Conservation (phyloP, 2,113 vertebrate species). For the Galeopterus variegatus region DNA sequence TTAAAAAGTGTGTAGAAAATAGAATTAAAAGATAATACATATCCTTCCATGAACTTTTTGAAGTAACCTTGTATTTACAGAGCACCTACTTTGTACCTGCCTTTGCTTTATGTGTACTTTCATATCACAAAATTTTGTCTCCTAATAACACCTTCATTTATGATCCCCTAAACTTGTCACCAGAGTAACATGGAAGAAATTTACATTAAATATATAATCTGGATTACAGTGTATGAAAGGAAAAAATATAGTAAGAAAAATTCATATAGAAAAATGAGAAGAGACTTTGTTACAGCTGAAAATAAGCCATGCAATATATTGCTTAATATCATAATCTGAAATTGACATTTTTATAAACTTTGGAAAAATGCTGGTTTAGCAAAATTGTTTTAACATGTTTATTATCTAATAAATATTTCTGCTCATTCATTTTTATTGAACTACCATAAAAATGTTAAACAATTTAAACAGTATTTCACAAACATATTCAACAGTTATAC, state of each 20-base stretch:
- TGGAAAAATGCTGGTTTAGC: neutral
- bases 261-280: neutral
- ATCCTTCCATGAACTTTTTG: no score
- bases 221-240: neutral
- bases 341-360: neutral
- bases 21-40: no score
- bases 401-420: neutral
- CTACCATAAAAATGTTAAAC: neutral
- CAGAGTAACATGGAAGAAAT: neutral
- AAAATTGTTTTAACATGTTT: neutral
- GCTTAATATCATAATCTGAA: neutral
- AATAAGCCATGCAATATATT: neutral
- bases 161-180: neutral
- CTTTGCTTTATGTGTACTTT: neutral
- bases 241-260: neutral
- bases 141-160: neutral
- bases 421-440: neutral
- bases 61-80: neutral
- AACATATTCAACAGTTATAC: no score
- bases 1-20: no score
- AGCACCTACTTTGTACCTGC: neutral
- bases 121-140: neutral
- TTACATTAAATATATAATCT: neutral
- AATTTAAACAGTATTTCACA: no score
- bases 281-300: neutral